Percentiles rank a stretch among this genome's conserved stretches.
These are phyloP conservation scores for Trachythela sp. DNA, from an alignment of 64 coral and sea anemone genomes.

Conservation along the genomic window DNA sequence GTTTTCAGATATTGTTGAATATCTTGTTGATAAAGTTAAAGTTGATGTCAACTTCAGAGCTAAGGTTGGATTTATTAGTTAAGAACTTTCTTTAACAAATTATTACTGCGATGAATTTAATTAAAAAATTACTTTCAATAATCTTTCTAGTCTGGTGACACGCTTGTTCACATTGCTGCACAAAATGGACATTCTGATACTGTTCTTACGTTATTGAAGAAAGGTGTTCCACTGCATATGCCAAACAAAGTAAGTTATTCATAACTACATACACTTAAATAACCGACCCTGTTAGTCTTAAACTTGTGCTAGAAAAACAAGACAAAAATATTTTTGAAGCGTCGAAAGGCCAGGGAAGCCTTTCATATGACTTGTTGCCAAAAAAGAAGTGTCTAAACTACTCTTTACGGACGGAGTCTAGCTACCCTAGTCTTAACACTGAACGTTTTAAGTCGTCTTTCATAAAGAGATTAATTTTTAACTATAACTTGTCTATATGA, in stretches of 20 bases:
- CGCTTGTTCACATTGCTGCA: constrained; percentile 66
- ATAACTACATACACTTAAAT: too few species aligned
- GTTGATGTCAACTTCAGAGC: constrained; percentile 58
- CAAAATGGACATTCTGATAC: constrained; percentile 66
- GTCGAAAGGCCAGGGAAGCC: too few species aligned
- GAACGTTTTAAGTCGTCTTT: too few species aligned
- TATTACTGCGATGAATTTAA: background rate
- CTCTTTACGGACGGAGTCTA: too few species aligned
- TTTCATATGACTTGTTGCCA: too few species aligned
- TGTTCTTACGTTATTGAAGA: constrained; percentile 55
- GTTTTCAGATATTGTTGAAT: constrained; percentile 59
- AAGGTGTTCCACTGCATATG: constrained; percentile 68
- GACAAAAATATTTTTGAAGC: too few species aligned
- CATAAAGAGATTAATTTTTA: too few species aligned
- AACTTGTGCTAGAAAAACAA: too few species aligned
- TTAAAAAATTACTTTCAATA: background rate
- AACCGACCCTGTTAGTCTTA: too few species aligned
- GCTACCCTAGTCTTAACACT: too few species aligned
- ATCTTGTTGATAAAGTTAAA: constrained; percentile 86
- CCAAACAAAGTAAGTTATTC: constrained; percentile 88
- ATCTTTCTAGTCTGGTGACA: constrained; percentile 75
- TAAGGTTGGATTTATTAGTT: constrained; percentile 51
- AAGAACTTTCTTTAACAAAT: background rate
- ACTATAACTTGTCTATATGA: too few species aligned
- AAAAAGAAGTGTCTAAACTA: too few species aligned